These are phyloP conservation scores for Cardiocondyla obscurior DNA, from an alignment of 1,140 invertebrate species.

Conservation along the genomic window DNA sequence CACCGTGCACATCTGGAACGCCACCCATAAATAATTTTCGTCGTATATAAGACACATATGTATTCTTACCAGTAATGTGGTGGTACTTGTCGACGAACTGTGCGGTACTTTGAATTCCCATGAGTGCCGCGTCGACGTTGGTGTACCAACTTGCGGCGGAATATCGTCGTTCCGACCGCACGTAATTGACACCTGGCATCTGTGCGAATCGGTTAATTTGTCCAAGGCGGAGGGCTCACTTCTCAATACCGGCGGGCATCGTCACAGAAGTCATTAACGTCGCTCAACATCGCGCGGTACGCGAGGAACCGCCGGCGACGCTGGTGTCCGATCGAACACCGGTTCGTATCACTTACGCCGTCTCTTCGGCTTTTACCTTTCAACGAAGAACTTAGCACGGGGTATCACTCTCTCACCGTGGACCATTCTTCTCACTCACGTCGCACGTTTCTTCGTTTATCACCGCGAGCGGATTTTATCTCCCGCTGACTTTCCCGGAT, in stretches of 20 bases:
- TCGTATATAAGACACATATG: no score
- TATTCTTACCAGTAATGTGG: conserved; percentile 80
- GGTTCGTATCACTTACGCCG: conserved; percentile 56
- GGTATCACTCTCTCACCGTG: conserved; percentile 37
- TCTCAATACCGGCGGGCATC: neutral
- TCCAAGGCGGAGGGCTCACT: neutral
- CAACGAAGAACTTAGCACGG: neutral
- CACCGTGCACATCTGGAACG: no score
- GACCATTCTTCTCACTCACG: conserved; percentile 52
- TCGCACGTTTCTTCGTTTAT: neutral
- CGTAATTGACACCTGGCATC: conserved; percentile 69
- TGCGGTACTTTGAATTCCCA: conserved; percentile 84
- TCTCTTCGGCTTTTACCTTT: conserved; percentile 3
- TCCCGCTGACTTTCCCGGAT: conserved; percentile 50
- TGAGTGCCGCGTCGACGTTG: conserved; percentile 78
- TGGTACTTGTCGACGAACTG: conserved; percentile 83
- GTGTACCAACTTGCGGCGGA: conserved; percentile 67
- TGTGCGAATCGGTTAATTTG: conserved; percentile 56
- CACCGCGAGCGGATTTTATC: conserved; percentile 13
- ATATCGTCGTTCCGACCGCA: conserved; percentile 69
- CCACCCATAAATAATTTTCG: no score
- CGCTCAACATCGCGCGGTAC: no score
- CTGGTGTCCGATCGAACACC: conserved; percentile 33
- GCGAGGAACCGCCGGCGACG: no score
- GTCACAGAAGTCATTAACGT: no score